phyloP scores from a whole-genome alignment of 2,888 invertebrate genomes.

The Eupsilia transversa region DNA sequence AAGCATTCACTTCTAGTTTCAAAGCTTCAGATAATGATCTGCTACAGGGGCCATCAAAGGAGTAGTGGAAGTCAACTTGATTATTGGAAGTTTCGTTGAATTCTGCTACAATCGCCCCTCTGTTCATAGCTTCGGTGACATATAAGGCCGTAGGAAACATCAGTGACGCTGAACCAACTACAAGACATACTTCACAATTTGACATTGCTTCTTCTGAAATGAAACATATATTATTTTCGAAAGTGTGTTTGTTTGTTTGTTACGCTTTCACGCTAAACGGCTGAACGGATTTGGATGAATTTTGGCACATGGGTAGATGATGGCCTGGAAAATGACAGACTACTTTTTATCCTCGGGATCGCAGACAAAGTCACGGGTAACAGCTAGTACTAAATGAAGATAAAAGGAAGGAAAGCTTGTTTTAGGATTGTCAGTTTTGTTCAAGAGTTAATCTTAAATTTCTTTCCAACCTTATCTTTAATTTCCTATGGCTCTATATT shows the following conservation, averaged over 20 bases:
- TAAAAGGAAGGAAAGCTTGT: neutral
- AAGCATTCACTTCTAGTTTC: slow-evolving; percentile 57
- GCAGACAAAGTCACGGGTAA: too few relatives aligned
- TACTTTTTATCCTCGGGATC: too few relatives aligned
- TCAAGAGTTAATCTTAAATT: neutral
- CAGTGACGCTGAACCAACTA: slow-evolving; percentile 96
- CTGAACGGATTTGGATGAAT: too few relatives aligned
- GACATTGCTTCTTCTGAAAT: slow-evolving; percentile 91
- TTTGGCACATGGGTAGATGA: too few relatives aligned
- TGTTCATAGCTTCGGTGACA: slow-evolving; percentile 93
- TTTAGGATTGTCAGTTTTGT: neutral
- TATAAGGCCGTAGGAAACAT: slow-evolving; percentile 97
- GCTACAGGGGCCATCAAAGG: slow-evolving; percentile 87
- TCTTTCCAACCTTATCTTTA: neutral
- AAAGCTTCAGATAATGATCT: slow-evolving; percentile 82
- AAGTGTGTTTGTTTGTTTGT: too few relatives aligned
- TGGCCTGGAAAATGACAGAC: too few relatives aligned
- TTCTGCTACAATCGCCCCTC: slow-evolving; percentile 90
- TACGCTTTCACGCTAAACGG: too few relatives aligned
- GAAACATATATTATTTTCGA: neutral
- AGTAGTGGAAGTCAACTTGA: slow-evolving; percentile 80
- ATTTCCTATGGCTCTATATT: neutral
- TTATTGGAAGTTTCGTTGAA: slow-evolving; percentile 84
- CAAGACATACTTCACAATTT: slow-evolving; percentile 94
- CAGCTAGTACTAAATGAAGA: neutral